A percentile compares a stretch with the other conserved stretches of the same genome.
Evolutionary conservation across 2,797 vertebrate species (phyloP).

Genomic region (Aplochiton taeniatus): DNA sequence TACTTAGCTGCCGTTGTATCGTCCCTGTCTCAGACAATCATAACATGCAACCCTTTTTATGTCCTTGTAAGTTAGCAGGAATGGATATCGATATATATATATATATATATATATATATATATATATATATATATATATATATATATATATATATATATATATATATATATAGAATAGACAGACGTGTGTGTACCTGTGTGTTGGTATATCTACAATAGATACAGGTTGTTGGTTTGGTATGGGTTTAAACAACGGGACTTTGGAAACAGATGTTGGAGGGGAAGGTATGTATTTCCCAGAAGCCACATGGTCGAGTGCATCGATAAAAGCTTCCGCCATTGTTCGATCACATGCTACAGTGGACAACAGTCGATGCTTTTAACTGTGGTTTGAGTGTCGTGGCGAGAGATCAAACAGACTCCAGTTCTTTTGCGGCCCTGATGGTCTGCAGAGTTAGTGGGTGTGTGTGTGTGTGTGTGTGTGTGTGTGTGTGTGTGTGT

Average conservation of each 20-base stretch:
- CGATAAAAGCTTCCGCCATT: conserved; percentile 10
- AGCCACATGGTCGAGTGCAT: conserved; percentile 8
- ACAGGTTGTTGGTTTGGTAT: conserved; percentile 42
- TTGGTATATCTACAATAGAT: conserved; percentile 43
- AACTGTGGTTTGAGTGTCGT: conserved; percentile 6
- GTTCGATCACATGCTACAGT: conserved; percentile 14
- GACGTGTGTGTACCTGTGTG: too few species aligned
- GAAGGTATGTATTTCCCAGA: conserved; percentile 19
- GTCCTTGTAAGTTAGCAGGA: too few species aligned
- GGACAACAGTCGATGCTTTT: conserved; percentile 6
- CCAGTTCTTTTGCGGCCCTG: too few species aligned
- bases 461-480: background rate
- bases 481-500: conserved; percentile 1
- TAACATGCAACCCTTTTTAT: too few species aligned
- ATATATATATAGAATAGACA: too few species aligned
- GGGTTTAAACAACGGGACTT: conserved; percentile 30
- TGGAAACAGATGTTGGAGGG: conserved; percentile 41
- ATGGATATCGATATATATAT: too few species aligned
- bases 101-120: too few species aligned
- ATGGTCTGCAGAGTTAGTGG: background rate
- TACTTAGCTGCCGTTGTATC: conserved; percentile 33
- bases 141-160: too few species aligned
- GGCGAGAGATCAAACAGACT: conserved; percentile 14
- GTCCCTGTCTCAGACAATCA: too few species aligned
- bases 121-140: too few species aligned